These are phyloP conservation scores for Ophion ventricosus DNA, from an alignment of 2,888 invertebrate genomes.

Conservation along the genomic window DNA sequence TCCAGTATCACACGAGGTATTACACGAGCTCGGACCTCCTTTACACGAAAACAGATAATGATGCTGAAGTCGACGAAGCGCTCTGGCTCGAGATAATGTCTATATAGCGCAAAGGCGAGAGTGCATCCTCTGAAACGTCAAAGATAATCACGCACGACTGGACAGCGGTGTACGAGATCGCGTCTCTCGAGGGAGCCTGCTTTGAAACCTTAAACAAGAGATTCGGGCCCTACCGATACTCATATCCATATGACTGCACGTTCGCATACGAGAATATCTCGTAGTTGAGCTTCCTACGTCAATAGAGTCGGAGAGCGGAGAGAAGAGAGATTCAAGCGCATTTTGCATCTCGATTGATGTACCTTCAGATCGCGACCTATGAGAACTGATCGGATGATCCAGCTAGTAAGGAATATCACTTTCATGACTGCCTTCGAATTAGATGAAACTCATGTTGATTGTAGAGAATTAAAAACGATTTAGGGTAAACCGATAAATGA, in stretches of 20 bases:
- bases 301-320: background rate
- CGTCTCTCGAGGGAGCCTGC: background rate
- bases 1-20: background rate
- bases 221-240: constrained; percentile 17
- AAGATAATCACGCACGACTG: constrained; percentile 8
- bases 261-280: constrained; percentile 1
- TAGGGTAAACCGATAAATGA: too few species aligned
- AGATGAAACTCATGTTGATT: too few species aligned
- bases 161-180: background rate
- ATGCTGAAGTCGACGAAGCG: background rate
- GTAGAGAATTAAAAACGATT: too few species aligned
- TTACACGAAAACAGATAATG: constrained; percentile 8
- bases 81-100: constrained; percentile 10
- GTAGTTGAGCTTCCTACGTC: background rate
- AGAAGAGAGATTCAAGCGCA: background rate
- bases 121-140: constrained; percentile 35
- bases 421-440: too few species aligned
- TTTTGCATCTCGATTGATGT: background rate
- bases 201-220: constrained; percentile 23
- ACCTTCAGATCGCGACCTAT: too few species aligned
- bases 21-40: background rate
- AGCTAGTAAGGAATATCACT: too few species aligned
- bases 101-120: background rate
- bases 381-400: too few species aligned
- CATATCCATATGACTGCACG: constrained; percentile 1